Percentiles rank a stretch among this genome's conserved stretches.
phyloP scores from a whole-genome alignment of 64 coral and sea anemone species.

The Actinia tenebrosa region DNA sequence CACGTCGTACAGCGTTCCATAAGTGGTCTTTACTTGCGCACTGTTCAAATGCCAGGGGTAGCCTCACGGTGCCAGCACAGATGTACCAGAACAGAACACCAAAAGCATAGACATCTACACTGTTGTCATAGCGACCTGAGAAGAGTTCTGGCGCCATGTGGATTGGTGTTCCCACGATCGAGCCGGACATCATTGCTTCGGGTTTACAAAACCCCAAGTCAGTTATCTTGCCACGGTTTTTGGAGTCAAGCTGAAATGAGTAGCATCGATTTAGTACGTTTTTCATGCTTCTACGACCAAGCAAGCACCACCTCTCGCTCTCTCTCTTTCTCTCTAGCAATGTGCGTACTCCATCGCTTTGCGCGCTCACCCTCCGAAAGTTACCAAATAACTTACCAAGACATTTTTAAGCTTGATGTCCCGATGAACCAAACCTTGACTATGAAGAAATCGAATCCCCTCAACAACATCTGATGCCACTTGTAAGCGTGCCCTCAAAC shows the following conservation, averaged over 20 bases:
- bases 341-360: no score
- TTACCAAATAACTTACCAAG: conserved; percentile 47
- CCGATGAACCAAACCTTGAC: conserved; percentile 89
- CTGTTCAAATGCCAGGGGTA: conserved; percentile 89
- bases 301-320: no score
- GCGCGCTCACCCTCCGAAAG: background rate
- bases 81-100: conserved; percentile 98
- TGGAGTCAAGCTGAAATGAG: conserved; percentile 66
- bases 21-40: conserved; percentile 97
- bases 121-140: conserved; percentile 98
- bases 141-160: conserved; percentile 99
- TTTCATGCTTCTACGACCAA: no score
- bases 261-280: background rate
- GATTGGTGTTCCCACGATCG: conserved; percentile 93
- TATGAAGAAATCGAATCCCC: conserved; percentile 94
- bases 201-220: conserved; percentile 98
- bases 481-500: conserved; percentile 64
- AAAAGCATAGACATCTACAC: conserved; percentile 98
- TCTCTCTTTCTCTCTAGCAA: no score
- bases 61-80: conserved; percentile 82
- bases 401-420: conserved; percentile 99
- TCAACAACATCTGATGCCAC: conserved; percentile 93
- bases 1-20: conserved; percentile 86
- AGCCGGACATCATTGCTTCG: conserved; percentile 99
- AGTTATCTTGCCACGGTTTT: conserved; percentile 88